Conservation (phyloP, 2,113 vertebrate species). For the Channa argus region DNA sequence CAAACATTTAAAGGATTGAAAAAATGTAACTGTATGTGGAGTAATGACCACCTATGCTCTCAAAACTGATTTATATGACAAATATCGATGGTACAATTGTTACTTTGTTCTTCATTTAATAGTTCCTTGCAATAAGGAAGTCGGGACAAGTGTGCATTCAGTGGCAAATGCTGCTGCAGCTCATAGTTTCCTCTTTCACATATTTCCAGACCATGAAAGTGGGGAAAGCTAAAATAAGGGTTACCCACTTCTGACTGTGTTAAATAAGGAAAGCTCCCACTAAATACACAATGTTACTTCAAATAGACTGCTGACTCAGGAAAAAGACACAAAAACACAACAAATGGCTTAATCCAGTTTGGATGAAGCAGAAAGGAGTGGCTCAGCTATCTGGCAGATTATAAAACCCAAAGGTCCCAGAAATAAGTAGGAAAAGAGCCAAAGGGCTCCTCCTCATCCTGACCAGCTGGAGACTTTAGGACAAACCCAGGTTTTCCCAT, state of each 20-base stretch:
- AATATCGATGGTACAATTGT: too few species aligned
- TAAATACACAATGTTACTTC: conserved; percentile 25
- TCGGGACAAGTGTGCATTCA: too few species aligned
- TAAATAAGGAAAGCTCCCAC: conserved; percentile 27
- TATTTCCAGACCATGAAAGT: too few species aligned
- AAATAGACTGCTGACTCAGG: conserved; percentile 17
- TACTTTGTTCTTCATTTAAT: too few species aligned
- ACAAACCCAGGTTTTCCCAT: not conserved
- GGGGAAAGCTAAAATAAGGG: too few species aligned
- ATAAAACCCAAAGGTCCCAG: conserved; percentile 46
- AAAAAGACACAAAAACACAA: not conserved
- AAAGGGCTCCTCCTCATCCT: conserved; percentile 32
- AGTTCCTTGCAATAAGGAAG: too few species aligned
- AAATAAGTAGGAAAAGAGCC: conserved; percentile 47
- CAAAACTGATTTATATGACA: too few species aligned
- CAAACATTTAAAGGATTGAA: too few species aligned
- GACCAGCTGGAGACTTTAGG: not conserved
- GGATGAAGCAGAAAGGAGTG: conserved; percentile 45
- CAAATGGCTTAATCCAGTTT: conserved; percentile 22
- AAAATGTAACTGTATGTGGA: too few species aligned
- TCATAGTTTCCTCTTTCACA: too few species aligned
- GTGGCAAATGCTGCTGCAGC: too few species aligned
- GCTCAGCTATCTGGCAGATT: conserved; percentile 53
- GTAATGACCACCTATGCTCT: too few species aligned
- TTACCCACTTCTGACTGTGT: conserved; percentile 15